Conservation (phyloP, 2,113 vertebrate species). For the Oceanites oceanicus region DNA sequence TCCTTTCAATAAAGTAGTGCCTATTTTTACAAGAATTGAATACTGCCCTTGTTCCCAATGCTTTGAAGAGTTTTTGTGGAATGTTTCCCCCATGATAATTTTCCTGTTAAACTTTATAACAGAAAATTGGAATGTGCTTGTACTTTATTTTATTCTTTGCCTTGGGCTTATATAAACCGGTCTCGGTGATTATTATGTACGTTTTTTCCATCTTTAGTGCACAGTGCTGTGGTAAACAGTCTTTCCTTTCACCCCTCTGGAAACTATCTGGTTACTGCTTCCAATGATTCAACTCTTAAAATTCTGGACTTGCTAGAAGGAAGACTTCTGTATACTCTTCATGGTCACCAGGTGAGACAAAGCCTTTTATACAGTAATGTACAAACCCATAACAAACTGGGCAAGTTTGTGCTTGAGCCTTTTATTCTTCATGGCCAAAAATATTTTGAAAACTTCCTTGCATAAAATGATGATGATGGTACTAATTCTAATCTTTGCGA, state of each 20-base stretch:
- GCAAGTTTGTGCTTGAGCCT: not conserved
- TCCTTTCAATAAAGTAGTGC: not conserved
- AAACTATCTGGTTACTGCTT: constrained; percentile 92
- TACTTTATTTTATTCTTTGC: not conserved
- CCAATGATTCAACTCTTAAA: constrained; percentile 94
- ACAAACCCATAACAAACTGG: not conserved
- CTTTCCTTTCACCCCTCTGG: constrained; percentile 92
- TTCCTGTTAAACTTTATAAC: not conserved
- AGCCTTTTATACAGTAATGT: not conserved
- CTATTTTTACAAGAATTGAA: not conserved
- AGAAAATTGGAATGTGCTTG: not conserved
- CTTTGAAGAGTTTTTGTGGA: constrained; percentile 12
- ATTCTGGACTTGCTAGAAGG: constrained; percentile 94
- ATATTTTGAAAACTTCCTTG: not conserved
- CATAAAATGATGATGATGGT: not conserved
- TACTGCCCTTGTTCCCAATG: not conserved
- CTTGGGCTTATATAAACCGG: not conserved
- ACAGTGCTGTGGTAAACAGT: constrained; percentile 86
- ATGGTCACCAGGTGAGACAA: constrained; percentile 91
- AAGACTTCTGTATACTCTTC: constrained; percentile 91
- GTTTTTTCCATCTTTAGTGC: constrained; percentile 76
- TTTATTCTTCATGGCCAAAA: not conserved
- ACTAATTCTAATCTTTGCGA: not conserved
- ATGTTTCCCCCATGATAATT: not conserved
- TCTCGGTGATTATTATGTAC: not conserved